Percentiles rank a stretch among this genome's conserved stretches.
Evolutionary conservation across 2,113 vertebrate species (phyloP).

Genomic region (Pteropus alecto): DNA sequence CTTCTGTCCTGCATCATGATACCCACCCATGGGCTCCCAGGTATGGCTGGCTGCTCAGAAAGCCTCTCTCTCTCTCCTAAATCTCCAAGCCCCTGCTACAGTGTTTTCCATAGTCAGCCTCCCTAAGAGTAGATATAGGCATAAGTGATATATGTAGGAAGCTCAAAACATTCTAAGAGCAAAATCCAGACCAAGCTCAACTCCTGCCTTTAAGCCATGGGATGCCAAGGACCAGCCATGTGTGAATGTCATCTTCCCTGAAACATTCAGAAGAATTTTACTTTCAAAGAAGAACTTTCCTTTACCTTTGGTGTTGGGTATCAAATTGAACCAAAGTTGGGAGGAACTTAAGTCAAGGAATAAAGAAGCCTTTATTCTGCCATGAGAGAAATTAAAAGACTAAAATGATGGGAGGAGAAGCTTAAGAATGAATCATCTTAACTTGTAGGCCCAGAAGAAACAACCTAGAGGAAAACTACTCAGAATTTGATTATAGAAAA

Average conservation of each 20-base stretch:
- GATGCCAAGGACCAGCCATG: not conserved
- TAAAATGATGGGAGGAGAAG: not conserved
- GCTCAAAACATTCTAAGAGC: not conserved
- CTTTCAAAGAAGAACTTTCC: not conserved
- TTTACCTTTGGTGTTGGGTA: not conserved
- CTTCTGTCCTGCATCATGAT: not conserved
- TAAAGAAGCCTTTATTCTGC: not conserved
- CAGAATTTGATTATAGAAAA: constrained; percentile 4
- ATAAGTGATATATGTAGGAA: not conserved
- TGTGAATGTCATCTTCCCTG: not conserved
- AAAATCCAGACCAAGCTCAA: not conserved
- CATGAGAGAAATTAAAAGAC: not conserved
- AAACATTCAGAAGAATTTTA: not conserved
- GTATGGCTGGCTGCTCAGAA: not conserved
- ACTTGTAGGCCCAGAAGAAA: not conserved
- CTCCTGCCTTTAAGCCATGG: not conserved
- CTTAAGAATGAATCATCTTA: not conserved
- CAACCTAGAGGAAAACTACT: not conserved
- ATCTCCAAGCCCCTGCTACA: fast-evolving
- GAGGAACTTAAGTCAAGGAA: not conserved
- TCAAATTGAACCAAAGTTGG: not conserved
- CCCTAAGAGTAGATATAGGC: not conserved
- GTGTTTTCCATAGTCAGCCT: not conserved
- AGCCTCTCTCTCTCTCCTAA: not conserved
- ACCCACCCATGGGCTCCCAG: not conserved